Evolutionary conservation across 37 sponge, comb jelly and placozoan genomes (phyloP), one percentile per base, ranked within the genome.

Genomic region (Halichondria panicea): DNA sequence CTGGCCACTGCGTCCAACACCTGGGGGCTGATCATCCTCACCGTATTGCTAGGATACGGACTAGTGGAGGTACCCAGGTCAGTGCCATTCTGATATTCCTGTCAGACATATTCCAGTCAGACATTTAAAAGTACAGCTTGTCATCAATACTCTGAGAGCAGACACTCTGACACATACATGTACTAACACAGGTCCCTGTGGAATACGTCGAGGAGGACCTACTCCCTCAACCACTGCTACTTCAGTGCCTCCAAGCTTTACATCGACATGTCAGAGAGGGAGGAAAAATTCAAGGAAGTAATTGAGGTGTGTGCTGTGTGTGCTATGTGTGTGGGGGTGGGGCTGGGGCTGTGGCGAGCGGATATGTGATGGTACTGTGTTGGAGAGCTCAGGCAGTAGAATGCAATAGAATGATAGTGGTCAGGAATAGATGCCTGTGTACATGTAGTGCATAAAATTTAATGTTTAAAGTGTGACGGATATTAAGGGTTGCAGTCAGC

Each of bases 1-100:
- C 59, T 88, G 1, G 90, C 87, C 39, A 95, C 99, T 31, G 93
- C 93, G 1, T 86, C 88, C 70, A 97, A 97, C 84, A 92, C 93
- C n/a, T 97, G 99, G 99, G 99, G 96, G 0, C 82, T 97, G 70
- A 57, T 97, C 18, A 82, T 97, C 38, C 84, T 97, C 18, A 87
- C 94, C 4, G 45, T 97, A 21, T 89, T 97, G 18, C 81, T 97
- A 35, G 99, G 99, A 4, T 97, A 97, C 65, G 99, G 99, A 0
- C 53, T 97, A 34, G 99, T 97, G 50, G 95, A 97, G 84, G 84
- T 97, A 2, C 91, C 92, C 7, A 63, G 83, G 24, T 37, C 61
- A n/a, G n/a, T n/a, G n/a, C n/a, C n/a, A n/a, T n/a, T n/a, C n/a
- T n/a, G n/a, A 43, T 59, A 43, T 31, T 58, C 58, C 63, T 22